A percentile compares a stretch with the other conserved stretches of the same genome.
Conservation (phyloP, 1,140 invertebrate species). For the Bradynema listronoti region DNA sequence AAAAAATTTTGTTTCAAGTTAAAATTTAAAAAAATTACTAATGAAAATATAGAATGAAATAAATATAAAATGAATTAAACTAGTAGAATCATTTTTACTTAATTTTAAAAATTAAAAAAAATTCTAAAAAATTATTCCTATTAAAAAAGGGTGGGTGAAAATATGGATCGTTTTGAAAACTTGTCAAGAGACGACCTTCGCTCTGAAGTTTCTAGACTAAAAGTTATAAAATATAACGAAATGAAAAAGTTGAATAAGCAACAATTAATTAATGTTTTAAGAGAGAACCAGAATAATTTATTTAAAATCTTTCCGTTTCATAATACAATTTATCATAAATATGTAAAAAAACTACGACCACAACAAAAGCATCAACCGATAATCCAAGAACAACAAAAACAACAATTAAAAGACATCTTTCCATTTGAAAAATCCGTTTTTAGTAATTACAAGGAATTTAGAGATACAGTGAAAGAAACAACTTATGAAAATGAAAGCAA, state of each 20-base stretch:
- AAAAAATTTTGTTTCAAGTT: too few relatives aligned
- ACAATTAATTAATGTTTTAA: neutral
- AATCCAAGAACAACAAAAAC: too few relatives aligned
- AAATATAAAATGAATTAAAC: too few relatives aligned
- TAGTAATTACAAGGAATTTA: constrained; percentile 27
- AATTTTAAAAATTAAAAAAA: constrained; percentile 20
- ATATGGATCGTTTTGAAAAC: constrained; percentile 13
- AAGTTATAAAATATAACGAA: neutral
- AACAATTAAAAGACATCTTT: constrained; percentile 2
- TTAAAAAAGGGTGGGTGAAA: neutral
- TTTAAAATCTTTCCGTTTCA: neutral
- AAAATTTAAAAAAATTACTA: too few relatives aligned
- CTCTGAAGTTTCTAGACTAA: neutral
- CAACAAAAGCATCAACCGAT: too few relatives aligned
- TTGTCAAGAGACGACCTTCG: constrained; percentile 13
- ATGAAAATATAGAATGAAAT: too few relatives aligned
- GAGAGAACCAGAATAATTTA: neutral
- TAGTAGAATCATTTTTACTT: too few relatives aligned
- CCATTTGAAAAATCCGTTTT: constrained; percentile 15
- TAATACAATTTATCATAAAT: neutral
- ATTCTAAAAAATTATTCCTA: constrained; percentile 14
- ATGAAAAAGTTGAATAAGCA: too few relatives aligned
- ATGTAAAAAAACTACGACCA: too few relatives aligned
- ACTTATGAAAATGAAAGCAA: constrained; percentile 24
- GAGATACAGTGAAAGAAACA: constrained; percentile 23